phyloP scores from a whole-genome alignment of 1,140 invertebrate species.

The Harlomillsia oculata region DNA sequence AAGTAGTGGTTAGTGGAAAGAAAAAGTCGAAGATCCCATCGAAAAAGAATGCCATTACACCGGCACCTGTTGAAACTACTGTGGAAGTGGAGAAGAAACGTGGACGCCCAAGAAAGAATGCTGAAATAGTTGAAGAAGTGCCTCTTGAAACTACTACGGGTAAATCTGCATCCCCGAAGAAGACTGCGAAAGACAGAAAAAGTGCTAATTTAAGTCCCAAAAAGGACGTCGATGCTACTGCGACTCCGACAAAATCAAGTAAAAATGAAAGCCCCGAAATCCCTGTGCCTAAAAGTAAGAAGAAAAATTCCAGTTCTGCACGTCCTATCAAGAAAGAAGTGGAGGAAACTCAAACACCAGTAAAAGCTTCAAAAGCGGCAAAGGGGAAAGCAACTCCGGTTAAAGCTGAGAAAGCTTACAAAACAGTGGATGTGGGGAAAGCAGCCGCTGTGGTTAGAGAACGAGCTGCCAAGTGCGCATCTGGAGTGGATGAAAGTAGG shows the following conservation, averaged over 20 bases:
- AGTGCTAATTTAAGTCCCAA: not conserved
- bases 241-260: not conserved
- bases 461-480: conserved; percentile 22
- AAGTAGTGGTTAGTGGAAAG: too few species aligned
- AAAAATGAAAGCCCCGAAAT: conserved; percentile 8
- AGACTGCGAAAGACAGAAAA: not conserved
- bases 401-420: conserved; percentile 1
- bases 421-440: conserved; percentile 24
- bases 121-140: not conserved
- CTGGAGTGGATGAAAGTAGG: not conserved
- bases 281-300: conserved; percentile 11
- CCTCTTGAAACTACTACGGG: not conserved
- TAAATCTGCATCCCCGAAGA: not conserved
- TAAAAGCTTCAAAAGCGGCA: not conserved
- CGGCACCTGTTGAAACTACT: too few species aligned
- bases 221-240: not conserved
- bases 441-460: conserved; percentile 31
- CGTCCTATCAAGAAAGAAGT: conserved; percentile 16
- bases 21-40: too few species aligned
- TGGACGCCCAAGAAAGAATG: too few species aligned
- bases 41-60: too few species aligned
- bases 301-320: conserved; percentile 7
- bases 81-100: too few species aligned
- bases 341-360: not conserved
- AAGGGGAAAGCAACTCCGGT: not conserved